A percentile compares a stretch with the other conserved stretches of the same genome.
These are phyloP conservation scores for Liparis tanakae DNA, from an alignment of 2,797 vertebrate species.

Conservation along the genomic window DNA sequence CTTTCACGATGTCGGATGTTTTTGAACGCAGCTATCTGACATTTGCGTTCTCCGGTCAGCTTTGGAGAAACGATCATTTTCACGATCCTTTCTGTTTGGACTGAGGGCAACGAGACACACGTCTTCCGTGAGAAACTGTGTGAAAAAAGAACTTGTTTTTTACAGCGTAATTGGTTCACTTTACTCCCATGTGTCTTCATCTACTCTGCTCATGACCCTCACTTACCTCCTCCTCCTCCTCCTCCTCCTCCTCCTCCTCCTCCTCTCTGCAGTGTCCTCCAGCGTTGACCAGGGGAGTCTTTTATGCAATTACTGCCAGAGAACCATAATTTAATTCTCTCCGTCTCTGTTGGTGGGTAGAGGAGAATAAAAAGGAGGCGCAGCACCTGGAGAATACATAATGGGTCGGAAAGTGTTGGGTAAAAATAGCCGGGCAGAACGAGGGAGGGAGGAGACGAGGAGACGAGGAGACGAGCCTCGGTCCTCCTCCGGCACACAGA, in stretches of 20 bases:
- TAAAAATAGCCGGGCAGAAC: conserved; percentile 44
- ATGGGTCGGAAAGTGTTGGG: conserved; percentile 38
- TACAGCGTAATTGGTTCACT: too few relatives aligned
- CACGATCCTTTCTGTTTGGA: background rate
- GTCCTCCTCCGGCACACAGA: conserved; percentile 20
- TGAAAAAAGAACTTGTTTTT: background rate
- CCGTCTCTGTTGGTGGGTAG: conserved; percentile 16
- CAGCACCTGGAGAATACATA: conserved; percentile 41
- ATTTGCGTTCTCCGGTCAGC: background rate
- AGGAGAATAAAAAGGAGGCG: conserved; percentile 30
- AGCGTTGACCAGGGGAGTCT: conserved; percentile 24
- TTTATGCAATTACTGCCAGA: conserved; percentile 43
- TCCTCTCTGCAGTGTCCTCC: conserved; percentile 28
- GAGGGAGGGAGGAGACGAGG: conserved; percentile 10
- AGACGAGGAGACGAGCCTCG: conserved; percentile 14
- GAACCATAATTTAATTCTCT: conserved; percentile 46
- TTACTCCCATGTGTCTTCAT: conserved; percentile 2
- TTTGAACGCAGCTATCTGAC: background rate
- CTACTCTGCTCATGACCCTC: background rate
- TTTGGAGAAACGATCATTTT: background rate
- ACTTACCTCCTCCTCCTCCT: background rate
- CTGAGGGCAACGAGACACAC: background rate
- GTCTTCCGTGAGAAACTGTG: too few relatives aligned
- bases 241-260: conserved; percentile 13
- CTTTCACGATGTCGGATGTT: background rate